Conservation (phyloP, 2,113 vertebrate genomes). For the human region DNA sequence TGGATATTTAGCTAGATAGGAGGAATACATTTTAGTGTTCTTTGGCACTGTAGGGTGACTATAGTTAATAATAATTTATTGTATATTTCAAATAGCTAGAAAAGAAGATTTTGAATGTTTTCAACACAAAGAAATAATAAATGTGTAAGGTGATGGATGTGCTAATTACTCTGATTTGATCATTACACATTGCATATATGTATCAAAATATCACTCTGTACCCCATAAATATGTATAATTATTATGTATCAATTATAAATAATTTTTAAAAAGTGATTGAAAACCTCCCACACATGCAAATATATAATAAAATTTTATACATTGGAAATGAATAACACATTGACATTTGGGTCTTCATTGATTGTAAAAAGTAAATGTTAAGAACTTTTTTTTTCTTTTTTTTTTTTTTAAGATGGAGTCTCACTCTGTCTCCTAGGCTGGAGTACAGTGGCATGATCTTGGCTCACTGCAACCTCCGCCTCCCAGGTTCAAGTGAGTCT, state of each 20-base stretch:
- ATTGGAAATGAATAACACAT: background rate
- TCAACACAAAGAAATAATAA: background rate
- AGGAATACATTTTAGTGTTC: background rate
- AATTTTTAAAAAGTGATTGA: background rate
- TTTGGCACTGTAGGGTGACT: background rate
- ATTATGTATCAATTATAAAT: background rate
- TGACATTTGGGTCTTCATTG: background rate
- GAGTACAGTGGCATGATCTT: too few species aligned
- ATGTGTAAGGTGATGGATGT: background rate
- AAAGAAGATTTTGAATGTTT: background rate
- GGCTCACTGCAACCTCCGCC: too few species aligned
- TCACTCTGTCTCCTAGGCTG: too few species aligned
- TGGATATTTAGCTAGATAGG: background rate
- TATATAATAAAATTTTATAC: background rate
- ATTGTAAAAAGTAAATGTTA: slow-evolving; percentile 34
- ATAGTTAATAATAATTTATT: background rate
- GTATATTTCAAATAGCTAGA: background rate
- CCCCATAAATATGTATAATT: background rate
- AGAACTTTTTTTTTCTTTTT: background rate
- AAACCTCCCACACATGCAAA: background rate
- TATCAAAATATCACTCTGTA: background rate
- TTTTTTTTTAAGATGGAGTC: too few species aligned
- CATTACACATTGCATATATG: background rate
- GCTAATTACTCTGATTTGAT: background rate
- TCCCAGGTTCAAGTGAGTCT: too few species aligned